Percentiles rank a stretch among this genome's conserved stretches.
These are phyloP conservation scores for Coendou prehensilis DNA, from an alignment of 2,797 vertebrate species.

Conservation along the genomic window DNA sequence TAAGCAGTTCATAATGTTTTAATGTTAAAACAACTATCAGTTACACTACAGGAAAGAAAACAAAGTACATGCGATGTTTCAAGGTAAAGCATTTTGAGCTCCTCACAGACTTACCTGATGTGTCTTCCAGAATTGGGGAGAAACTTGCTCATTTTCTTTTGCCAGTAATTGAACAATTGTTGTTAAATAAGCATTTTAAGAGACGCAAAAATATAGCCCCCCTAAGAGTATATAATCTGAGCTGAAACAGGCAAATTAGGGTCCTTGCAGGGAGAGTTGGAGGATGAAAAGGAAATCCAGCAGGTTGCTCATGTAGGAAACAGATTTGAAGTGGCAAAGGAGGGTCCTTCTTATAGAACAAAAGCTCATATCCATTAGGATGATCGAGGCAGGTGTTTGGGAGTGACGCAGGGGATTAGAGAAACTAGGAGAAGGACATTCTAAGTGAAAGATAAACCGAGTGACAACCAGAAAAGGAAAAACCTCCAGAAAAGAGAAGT, in stretches of 20 bases:
- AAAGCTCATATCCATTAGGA: background rate
- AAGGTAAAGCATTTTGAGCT: background rate
- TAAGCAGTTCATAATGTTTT: background rate
- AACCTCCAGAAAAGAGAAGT: background rate
- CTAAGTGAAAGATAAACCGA: background rate
- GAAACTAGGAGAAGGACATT: background rate
- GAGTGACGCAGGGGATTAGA: background rate
- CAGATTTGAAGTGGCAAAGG: background rate
- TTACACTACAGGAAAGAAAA: background rate
- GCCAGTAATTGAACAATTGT: background rate
- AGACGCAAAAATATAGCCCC: background rate
- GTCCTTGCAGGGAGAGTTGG: background rate
- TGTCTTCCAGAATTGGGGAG: background rate
- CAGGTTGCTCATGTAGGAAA: background rate
- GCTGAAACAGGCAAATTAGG: background rate
- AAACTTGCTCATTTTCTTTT: background rate
- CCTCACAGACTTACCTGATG: background rate
- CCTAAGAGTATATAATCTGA: background rate
- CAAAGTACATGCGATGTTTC: background rate
- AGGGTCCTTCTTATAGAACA: background rate
- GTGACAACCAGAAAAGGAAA: background rate
- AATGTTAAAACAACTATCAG: background rate
- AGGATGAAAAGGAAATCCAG: constrained; percentile 44
- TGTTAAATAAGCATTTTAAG: background rate
- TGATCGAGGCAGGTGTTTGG: too few species aligned